Conservation (phyloP, 2,113 vertebrate species). For the Ptychochromis oligacanthus region DNA sequence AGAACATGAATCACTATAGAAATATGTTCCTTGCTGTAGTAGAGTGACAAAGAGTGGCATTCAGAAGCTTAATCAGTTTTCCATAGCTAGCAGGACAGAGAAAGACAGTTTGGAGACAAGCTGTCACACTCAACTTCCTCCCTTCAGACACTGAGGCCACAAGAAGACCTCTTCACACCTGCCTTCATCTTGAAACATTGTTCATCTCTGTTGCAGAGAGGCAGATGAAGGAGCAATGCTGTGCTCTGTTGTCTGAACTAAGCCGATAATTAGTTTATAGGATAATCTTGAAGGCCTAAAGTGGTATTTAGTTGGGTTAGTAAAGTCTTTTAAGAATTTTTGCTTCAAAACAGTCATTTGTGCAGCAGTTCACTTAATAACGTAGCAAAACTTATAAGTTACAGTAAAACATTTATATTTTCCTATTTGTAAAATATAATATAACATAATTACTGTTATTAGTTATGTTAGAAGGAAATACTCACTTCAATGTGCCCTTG, state of each 20-base stretch:
- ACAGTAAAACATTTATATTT: not conserved
- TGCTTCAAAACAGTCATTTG: not conserved
- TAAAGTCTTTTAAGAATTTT: not conserved
- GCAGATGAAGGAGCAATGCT: conserved; percentile 43
- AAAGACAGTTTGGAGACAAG: conserved; percentile 49
- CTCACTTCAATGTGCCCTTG: not conserved
- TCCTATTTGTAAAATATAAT: rapidly evolving
- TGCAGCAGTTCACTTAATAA: not conserved
- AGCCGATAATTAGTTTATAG: conserved; percentile 60
- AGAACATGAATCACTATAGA: conserved; percentile 43
- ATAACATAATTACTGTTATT: not conserved
- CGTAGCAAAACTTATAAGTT: not conserved
- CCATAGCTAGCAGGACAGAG: conserved; percentile 7
- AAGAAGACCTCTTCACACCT: conserved; percentile 45
- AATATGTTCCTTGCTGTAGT: conserved; percentile 17
- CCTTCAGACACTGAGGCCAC: conserved; percentile 9
- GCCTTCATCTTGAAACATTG: conserved; percentile 32
- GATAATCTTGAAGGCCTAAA: conserved; percentile 54
- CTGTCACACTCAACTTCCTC: conserved; percentile 56
- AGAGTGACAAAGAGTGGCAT: conserved; percentile 51
- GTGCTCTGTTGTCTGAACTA: conserved; percentile 24
- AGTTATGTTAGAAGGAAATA: not conserved
- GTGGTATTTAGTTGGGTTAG: conserved; percentile 44
- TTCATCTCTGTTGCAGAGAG: conserved; percentile 25
- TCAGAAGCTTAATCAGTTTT: conserved; percentile 51